Evolutionary conservation across 1,140 invertebrate species (phyloP), one percentile per base, ranked within the genome.

Genomic region (Ceratoteleas bidentatus): DNA sequence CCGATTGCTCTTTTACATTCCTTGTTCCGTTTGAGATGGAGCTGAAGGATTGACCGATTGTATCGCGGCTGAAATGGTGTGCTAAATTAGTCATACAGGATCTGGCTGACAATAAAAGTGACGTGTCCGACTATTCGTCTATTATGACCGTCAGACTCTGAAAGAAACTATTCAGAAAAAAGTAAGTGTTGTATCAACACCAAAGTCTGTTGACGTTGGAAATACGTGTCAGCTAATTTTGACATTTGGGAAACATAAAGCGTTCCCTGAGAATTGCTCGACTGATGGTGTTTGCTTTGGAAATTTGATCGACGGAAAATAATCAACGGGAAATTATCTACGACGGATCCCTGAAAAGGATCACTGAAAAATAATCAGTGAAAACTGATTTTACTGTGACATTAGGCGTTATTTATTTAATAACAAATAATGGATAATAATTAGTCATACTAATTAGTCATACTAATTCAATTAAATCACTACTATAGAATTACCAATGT

Each of bases 131-230:
- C 36, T 40, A 70, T 61, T 70, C 57, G 7, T 61, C 58, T 58
- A 72, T 72, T 72, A 38, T 72, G 40, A 40, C n/a, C 33, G 9
- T 61, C 54, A 1, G 10, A 56, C 54, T 53, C 10, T 32, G 38
- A 58, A 72, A 54, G 68, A 47, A 54, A 47, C 47, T 15, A 70
- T 70, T 70, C 68, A 61, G 47, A 53, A 60, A 62, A 72, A 56
- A 43, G 24, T 62, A 72, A 72, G 68, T 72, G 58, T 72, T 72
- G 50, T 72, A 72, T 72, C 68, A 62, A 72, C 68, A 72, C 36
- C 40, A 16, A 36, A 56, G 43, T 40, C 60, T 56, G 69, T 49
- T 64, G 50, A 36, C 8, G 49, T 64, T 40, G 16, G 60, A 49
- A 62, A 73, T 57, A 49, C 40, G 24, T 73, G 53, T 56, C 68